A percentile compares a stretch with the other conserved stretches of the same genome.
These are phyloP conservation scores for Drymonia ruficornis DNA, from an alignment of 2,888 invertebrate genomes.

Conservation along the genomic window DNA sequence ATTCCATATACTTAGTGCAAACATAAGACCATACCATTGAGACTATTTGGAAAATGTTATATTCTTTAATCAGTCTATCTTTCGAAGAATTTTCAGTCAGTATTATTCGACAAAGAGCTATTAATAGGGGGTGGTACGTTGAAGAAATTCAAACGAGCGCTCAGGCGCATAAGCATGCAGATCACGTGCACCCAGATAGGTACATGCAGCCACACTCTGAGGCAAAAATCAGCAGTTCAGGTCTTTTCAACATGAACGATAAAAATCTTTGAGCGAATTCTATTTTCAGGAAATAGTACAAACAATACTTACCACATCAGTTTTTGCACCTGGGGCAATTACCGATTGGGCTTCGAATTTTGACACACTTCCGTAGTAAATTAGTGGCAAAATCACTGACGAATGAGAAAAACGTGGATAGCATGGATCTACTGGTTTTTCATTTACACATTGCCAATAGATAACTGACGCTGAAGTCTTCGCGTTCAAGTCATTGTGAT, in stretches of 20 bases:
- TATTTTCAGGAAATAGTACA: too few species aligned
- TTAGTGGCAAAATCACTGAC: too few species aligned
- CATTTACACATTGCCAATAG: constrained; percentile 16
- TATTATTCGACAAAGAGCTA: constrained; percentile 44
- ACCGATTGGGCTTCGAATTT: too few species aligned
- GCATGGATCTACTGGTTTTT: constrained; percentile 25
- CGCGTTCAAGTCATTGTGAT: constrained; percentile 41
- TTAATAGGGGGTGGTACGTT: constrained; percentile 57
- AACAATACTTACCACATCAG: too few species aligned
- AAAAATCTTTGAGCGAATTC: not conserved
- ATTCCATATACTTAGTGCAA: too few species aligned
- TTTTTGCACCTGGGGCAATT: too few species aligned
- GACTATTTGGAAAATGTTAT: not conserved
- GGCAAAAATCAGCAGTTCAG: constrained; percentile 18
- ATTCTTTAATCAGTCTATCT: constrained; percentile 3
- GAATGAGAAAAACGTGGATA: too few species aligned
- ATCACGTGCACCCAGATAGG: constrained; percentile 48
- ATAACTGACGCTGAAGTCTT: constrained; percentile 28
- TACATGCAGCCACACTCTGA: constrained; percentile 22
- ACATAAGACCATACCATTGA: too few species aligned
- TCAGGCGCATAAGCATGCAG: constrained; percentile 47
- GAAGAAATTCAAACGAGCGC: constrained; percentile 58
- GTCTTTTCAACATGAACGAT: not conserved
- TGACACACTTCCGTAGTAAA: too few species aligned
- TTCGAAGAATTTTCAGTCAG: constrained; percentile 6